Evolutionary conservation across 2,113 vertebrate species (phyloP), one percentile per base, ranked within the genome.

Genomic region (Ptychochromis oligacanthus): DNA sequence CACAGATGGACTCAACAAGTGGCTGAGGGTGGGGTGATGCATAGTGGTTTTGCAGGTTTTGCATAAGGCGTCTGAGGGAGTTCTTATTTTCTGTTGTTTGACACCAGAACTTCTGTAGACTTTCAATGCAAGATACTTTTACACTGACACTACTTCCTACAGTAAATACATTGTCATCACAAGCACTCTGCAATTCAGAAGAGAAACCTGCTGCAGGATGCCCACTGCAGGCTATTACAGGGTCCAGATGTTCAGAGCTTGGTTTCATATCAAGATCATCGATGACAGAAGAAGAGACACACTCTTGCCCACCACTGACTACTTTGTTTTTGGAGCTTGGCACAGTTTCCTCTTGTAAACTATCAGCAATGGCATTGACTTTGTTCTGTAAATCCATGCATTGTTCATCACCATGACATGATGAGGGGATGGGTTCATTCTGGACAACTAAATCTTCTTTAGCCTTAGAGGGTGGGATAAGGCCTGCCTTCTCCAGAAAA

Each of bases 401-500:
- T 24, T 2, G n/a, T 43, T 84, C 17, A 0, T 77, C 76, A 58
- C 20, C 62, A 72, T 43, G 36, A 86, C n/a, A 26, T 7, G 49
- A 46, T n/a, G 57, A 34, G 1, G 20, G 7, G 77, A 59, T 6
- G 20, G 78, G 7, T 65, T 55, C 58, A 28, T 43, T 80, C 3
- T 57, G 64, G 12, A 46, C 31, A 70, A 60, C 20, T 20, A 43
- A 18, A 75, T 79, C 77, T 20, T 20, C 14, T 36, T 83, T 82
- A 60, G 28, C 22, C 9, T 64, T 15, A 3, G 31, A 2, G 3
- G 9, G 9, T 26, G 49, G 26, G 84, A 26, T 20, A 92, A 95
- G 36, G 85, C 89, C 15, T 89, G 6, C 87, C 28, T 86, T 95
- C 15, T 91, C 88, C 17, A 93, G 93, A 52, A 97, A 97, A 3